Evolutionary conservation across 1,140 invertebrate species (phyloP).

Genomic region (Hycleus cichorii): DNA sequence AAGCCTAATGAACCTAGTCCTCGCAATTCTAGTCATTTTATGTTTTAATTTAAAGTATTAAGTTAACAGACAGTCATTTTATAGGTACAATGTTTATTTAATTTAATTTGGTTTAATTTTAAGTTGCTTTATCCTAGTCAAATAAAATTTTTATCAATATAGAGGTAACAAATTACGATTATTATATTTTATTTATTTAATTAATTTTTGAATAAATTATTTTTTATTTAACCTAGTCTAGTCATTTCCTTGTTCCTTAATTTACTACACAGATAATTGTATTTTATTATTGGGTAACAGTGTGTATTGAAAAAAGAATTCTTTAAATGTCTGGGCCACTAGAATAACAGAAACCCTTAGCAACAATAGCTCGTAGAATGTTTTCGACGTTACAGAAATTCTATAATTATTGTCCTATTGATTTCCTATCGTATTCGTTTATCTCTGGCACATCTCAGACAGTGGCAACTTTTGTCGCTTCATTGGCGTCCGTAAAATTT

Average conservation of each 20-base stretch:
- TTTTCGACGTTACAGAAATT: constrained; percentile 19
- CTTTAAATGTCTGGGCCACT: constrained; percentile 17
- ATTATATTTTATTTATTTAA: too few species aligned
- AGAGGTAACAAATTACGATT: too few species aligned
- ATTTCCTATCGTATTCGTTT: constrained; percentile 24
- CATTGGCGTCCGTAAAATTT: constrained; percentile 9
- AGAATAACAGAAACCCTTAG: constrained; percentile 13
- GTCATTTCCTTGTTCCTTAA: too few species aligned
- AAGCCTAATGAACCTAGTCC: too few species aligned
- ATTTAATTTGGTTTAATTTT: not conserved
- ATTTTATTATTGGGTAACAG: constrained; percentile 3
- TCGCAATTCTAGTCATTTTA: too few species aligned
- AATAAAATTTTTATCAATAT: too few species aligned
- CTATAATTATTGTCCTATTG: constrained; percentile 24
- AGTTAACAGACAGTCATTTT: not conserved
- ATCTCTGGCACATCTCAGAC: constrained; percentile 21
- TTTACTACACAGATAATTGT: too few species aligned
- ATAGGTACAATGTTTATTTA: not conserved
- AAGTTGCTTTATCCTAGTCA: not conserved
- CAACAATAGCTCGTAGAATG: constrained; percentile 17
- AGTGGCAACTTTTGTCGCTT: constrained; percentile 11
- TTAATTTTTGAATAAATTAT: too few species aligned
- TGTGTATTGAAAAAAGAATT: constrained; percentile 1
- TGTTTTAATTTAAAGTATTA: not conserved
- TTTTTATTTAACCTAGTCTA: too few species aligned